Percentiles rank a stretch among this genome's conserved stretches.
Evolutionary conservation across 2,113 vertebrate genomes (phyloP).

Genomic region (Perca fluviatilis): DNA sequence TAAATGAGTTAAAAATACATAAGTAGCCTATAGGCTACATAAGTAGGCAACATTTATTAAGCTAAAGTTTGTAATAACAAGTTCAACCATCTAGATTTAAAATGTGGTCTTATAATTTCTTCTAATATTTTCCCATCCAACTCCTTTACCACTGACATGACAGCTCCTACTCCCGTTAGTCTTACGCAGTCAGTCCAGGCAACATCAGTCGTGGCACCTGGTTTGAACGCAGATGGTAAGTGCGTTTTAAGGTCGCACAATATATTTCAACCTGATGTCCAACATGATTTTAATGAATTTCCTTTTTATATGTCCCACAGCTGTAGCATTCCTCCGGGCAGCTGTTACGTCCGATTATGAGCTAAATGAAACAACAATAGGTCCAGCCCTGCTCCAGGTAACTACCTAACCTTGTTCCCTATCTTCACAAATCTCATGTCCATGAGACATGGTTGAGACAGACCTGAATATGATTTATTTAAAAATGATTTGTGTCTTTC

Average conservation of each 20-base stretch:
- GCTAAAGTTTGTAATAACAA: neutral
- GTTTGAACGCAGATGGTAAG: neutral
- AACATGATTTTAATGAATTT: neutral
- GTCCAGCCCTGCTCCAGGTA: slow-evolving; percentile 24
- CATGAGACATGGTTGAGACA: neutral
- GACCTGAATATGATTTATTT: neutral
- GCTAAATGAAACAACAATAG: slow-evolving; percentile 32
- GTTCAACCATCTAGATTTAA: neutral
- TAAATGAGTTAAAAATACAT: neutral
- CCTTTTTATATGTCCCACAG: slow-evolving; percentile 24
- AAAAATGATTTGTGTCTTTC: slow-evolving; percentile 44
- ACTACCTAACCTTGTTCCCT: neutral
- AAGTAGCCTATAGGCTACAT: neutral
- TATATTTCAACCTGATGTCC: neutral
- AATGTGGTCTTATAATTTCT: too few species aligned
- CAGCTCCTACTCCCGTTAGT: too few species aligned
- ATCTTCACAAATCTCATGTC: neutral
- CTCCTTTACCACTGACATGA: too few species aligned
- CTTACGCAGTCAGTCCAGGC: too few species aligned
- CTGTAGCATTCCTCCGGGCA: slow-evolving; percentile 21
- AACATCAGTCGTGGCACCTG: neutral
- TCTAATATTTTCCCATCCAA: neutral
- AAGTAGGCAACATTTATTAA: neutral
- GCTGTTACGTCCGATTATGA: neutral
- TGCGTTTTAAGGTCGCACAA: neutral